These are phyloP conservation scores for Pyrgilauda ruficollis DNA, from an alignment of 2,113 vertebrate species.

Conservation along the genomic window DNA sequence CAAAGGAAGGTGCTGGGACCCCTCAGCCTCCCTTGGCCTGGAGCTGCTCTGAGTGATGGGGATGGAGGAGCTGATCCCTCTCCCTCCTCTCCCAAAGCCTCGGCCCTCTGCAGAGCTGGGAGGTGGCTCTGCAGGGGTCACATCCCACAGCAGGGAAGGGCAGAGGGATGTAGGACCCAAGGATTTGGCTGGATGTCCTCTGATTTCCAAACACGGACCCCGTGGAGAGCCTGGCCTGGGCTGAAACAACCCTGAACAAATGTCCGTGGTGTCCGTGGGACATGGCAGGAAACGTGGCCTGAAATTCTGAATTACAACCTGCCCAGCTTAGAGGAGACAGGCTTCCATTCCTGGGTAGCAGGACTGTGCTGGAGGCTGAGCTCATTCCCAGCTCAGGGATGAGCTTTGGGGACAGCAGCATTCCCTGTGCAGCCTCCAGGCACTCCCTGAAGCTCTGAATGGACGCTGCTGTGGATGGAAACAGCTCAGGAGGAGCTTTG, in stretches of 20 bases:
- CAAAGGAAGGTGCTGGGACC: neutral
- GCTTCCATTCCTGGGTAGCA: accelerated
- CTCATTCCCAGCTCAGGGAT: neutral
- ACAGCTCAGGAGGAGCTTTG: neutral
- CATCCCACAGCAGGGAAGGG: neutral
- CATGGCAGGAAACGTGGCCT: accelerated
- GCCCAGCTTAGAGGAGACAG: neutral
- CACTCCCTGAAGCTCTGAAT: neutral
- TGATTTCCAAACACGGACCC: neutral
- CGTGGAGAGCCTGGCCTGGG: accelerated
- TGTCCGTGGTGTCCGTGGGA: accelerated
- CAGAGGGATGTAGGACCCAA: neutral
- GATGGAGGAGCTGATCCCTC: neutral
- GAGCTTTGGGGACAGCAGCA: neutral
- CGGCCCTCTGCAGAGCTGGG: neutral
- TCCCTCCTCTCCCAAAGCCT: neutral
- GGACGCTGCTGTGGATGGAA: neutral
- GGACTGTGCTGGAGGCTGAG: neutral
- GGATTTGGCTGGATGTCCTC: neutral
- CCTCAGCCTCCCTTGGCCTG: neutral
- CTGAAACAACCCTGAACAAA: neutral
- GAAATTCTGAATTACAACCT: neutral
- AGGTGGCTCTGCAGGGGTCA: neutral
- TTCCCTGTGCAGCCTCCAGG: neutral
- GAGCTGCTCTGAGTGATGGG: neutral